These are phyloP conservation scores for Timema podura DNA, from an alignment of 2,888 invertebrate species.

Conservation along the genomic window DNA sequence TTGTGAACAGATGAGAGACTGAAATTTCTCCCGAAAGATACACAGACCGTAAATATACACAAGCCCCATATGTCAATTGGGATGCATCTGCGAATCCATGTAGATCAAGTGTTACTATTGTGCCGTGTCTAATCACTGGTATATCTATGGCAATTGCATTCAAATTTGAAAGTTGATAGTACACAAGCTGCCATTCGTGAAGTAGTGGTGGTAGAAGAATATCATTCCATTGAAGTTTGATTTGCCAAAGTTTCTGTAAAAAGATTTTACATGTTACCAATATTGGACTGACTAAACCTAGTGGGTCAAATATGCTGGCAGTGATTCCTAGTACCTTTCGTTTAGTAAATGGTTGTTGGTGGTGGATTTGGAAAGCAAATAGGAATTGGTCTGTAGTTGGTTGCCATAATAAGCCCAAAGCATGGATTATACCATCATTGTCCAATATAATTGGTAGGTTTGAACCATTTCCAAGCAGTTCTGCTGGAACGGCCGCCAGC, in stretches of 20 bases:
- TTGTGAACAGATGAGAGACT: background rate
- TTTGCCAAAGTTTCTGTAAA: constrained; percentile 34
- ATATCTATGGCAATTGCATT: no score
- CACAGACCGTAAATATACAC: constrained; percentile 31
- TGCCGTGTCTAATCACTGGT: no score
- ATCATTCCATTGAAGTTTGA: constrained; percentile 36
- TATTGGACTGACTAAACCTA: background rate
- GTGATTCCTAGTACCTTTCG: no score
- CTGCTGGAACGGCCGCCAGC: background rate
- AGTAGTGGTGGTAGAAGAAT: constrained; percentile 23
- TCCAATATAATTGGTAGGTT: background rate
- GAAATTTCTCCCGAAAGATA: constrained; percentile 26
- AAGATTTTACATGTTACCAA: constrained; percentile 32
- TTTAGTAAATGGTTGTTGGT: no score
- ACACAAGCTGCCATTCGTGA: background rate
- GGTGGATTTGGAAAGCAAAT: no score
- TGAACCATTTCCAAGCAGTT: background rate
- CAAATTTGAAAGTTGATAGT: background rate
- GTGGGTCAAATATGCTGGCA: background rate
- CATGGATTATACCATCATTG: no score
- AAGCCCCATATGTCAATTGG: background rate
- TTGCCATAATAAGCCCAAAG: no score
- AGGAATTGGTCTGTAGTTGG: no score
- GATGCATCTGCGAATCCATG: background rate
- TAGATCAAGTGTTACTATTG: background rate